Conservation (phyloP, 2,888 invertebrate species). For the Ypsolopha scabrella region DNA sequence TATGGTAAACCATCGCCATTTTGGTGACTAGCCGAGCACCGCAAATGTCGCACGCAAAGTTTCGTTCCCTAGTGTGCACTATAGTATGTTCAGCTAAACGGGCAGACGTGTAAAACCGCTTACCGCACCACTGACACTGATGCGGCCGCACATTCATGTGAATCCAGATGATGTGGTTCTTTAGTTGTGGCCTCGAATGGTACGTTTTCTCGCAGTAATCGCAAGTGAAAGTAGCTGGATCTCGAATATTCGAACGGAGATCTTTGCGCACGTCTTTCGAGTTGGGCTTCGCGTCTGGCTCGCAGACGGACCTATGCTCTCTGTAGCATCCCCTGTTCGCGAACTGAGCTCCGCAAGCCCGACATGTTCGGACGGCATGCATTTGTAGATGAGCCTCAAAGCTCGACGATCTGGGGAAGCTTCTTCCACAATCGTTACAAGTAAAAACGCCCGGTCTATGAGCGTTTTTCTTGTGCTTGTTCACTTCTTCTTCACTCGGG, state of each 20-base stretch:
- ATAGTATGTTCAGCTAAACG: conserved; percentile 62
- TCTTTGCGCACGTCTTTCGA: conserved; percentile 27
- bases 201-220: conserved; percentile 51
- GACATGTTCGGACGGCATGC: conserved; percentile 50
- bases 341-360: conserved; percentile 44
- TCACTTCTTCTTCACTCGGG: conserved; percentile 21
- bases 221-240: conserved; percentile 47
- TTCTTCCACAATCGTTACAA: conserved; percentile 45
- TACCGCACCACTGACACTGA: conserved; percentile 63
- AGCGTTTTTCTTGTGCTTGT: conserved; percentile 28
- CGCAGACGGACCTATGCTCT: conserved; percentile 45
- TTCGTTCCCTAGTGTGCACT: conserved; percentile 63
- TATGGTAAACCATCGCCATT: conserved; percentile 58
- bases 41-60: conserved; percentile 66
- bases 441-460: conserved; percentile 34
- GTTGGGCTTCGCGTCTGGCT: conserved; percentile 47
- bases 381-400: conserved; percentile 47
- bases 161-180: conserved; percentile 61
- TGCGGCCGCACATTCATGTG: conserved; percentile 59
- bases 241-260: conserved; percentile 44
- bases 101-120: conserved; percentile 61
- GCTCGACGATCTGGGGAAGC: conserved; percentile 33
- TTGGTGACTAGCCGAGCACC: conserved; percentile 52
- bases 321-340: conserved; percentile 50
- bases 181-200: conserved; percentile 42